phyloP scores from a whole-genome alignment of 1,140 invertebrate species.

The Caerostris darwini region DNA sequence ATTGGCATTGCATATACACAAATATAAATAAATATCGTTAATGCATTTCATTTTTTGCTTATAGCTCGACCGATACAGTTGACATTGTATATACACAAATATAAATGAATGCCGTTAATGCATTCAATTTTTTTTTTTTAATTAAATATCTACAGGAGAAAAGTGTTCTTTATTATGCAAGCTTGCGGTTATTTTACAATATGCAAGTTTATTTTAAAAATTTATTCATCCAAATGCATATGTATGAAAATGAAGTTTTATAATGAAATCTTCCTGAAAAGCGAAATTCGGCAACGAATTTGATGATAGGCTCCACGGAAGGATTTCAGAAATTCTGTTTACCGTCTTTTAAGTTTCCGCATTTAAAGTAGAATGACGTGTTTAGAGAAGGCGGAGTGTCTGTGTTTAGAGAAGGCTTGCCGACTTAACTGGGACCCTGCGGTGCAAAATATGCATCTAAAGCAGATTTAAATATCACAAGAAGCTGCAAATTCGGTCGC shows the following conservation, averaged over 20 bases:
- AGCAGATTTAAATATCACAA: neutral
- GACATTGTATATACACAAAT: too few relatives aligned
- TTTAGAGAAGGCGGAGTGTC: neutral
- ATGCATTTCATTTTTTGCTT: too few relatives aligned
- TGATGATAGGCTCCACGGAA: neutral
- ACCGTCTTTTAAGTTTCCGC: neutral
- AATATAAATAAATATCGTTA: too few relatives aligned
- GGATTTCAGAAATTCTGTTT: neutral
- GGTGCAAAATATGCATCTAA: neutral
- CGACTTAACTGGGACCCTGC: neutral
- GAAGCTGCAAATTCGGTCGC: neutral
- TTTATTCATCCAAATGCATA: neutral
- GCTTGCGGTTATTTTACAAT: too few relatives aligned
- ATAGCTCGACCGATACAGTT: too few relatives aligned
- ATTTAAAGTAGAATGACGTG: conserved; percentile 36
- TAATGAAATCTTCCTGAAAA: neutral
- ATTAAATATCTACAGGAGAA: too few relatives aligned
- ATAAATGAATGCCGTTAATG: too few relatives aligned
- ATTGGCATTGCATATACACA: too few relatives aligned
- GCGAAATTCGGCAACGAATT: neutral
- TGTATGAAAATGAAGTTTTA: neutral
- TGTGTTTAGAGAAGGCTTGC: neutral
- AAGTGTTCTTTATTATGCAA: too few relatives aligned
- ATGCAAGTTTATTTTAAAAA: too few relatives aligned
- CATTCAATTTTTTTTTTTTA: too few relatives aligned